Evolutionary conservation across 2,113 vertebrate species (phyloP), one percentile per base, ranked within the genome.

Genomic region (Toxostoma redivivum): DNA sequence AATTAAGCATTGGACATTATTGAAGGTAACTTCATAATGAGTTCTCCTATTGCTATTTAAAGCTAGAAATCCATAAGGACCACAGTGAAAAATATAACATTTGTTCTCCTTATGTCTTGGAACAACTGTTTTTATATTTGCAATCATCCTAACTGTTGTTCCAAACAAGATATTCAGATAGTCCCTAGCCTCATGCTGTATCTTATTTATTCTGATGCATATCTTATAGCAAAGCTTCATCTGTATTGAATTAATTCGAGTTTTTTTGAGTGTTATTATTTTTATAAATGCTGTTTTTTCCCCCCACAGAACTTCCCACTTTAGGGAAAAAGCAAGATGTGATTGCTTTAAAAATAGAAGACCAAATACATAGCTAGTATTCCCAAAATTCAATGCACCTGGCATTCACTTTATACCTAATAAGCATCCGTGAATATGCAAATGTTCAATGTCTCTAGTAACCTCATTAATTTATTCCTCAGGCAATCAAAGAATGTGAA

Each of bases 391-490:
- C 95, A 87, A 81, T 82, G 97, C 98, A 98, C 98, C 98, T 98
- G 98, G 97, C 96, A 97, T 98, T 98, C 96, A 96, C 97, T 96
- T 97, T 97, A 97, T 97, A 98, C 95, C 97, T 98, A 98, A 98
- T 98, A 98, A 98, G 98, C 98, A 98, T 95, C 98, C 58, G 97
- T 98, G 97, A 97, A 98, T 98, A 98, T 98, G 98, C 98, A 98
- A 98, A 98, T 98, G 94, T 81, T 95, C 97, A 88, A 92, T 95
- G 97, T 98, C 97, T 98, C 96, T 93, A 90, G 97, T 98, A 98
- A 98, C 98, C 97, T 98, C 98, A 98, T 98, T 98, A 98, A 98
- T 98, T 98, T 98, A 98, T 98, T 98, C 98, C 98, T 98, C 97
- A 98, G 98, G 98, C 98, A 98, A 97, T 98, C 97, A 97, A 96